Evolutionary conservation across 2,888 invertebrate species (phyloP), one percentile per base, ranked within the genome.

Genomic region (Papilio protenor): DNA sequence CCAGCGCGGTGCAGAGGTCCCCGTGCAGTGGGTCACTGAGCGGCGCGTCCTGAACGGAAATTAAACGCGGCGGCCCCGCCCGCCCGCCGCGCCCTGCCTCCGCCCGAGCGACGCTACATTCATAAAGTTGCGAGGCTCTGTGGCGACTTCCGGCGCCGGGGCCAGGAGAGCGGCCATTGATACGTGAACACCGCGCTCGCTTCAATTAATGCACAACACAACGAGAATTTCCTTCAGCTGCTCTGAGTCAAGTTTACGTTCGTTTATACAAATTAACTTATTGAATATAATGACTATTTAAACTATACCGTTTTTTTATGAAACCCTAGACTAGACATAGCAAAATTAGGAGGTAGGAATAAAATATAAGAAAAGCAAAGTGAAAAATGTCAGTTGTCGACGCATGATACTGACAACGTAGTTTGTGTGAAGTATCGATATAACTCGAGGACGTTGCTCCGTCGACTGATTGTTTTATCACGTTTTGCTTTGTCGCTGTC

Each of bases 1-100:
- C 45, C 10, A 16, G 49, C 5, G 3, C 21, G 12, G 47, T 10
- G 21, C 47, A 49, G 47, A 47, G 47, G 21, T 70, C 70, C 11
- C 21, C 27, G 40, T 45, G 8, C 21, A 64, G 66, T 69, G 12
- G 16, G 12, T 47, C 52, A 57, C 64, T 57, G 66, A 64, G 27
- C 33, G 14, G 11, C 23, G 23, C 45, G 49, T 69, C 55, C 73
- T 55, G 73, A 73, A 55, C 77, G 77, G 73, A 77, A 77, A 77
- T 77, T 73, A 77, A 77, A 73, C 52, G 11, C 40, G 27, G 12
- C 12, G 4, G 1, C 49, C 0, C 49, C 52, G 52, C 16, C 18
- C 49, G 55, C 52, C 64, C 21, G 61, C 59, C 52, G 45, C 18
- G 45, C 76, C 18, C 18, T 55, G 64, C 72, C 72, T 40, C 18